A percentile compares a stretch with the other conserved stretches of the same genome.
These are phyloP conservation scores for Dromococcyx pavoninus DNA, from an alignment of 2,797 vertebrate species.

Conservation along the genomic window DNA sequence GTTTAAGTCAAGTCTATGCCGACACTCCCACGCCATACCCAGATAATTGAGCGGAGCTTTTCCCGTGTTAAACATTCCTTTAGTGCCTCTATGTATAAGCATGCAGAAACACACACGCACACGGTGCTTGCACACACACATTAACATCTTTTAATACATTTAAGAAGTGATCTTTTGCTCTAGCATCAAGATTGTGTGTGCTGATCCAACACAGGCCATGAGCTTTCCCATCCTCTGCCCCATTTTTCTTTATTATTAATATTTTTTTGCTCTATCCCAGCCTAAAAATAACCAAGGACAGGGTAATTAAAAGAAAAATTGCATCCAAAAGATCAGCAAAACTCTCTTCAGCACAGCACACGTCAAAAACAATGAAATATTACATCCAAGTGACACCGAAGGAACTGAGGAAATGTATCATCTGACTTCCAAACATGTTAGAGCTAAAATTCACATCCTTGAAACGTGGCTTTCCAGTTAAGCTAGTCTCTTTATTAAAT, in stretches of 20 bases:
- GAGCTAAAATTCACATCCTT: slow-evolving; percentile 19
- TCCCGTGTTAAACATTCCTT: slow-evolving; percentile 7
- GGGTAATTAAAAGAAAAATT: not conserved
- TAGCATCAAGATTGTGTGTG: not conserved
- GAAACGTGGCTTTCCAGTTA: not conserved
- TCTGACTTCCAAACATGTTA: not conserved
- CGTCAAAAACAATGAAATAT: not conserved
- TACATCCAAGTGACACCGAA: not conserved
- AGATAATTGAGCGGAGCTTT: not conserved
- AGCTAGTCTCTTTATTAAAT: not conserved
- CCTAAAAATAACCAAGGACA: not conserved
- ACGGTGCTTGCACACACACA: not conserved
- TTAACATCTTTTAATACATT: not conserved
- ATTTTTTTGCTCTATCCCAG: not conserved
- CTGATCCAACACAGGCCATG: not conserved
- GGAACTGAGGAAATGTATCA: not conserved
- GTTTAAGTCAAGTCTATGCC: not conserved
- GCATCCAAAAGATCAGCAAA: not conserved
- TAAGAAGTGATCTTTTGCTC: not conserved
- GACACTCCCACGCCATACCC: not conserved
- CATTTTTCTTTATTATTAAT: not conserved
- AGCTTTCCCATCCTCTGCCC: not conserved
- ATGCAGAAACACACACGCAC: not conserved
- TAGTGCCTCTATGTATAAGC: not conserved
- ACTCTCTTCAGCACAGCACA: not conserved